A percentile compares a stretch with the other conserved stretches of the same genome.
phyloP scores from a whole-genome alignment of 2,888 invertebrate genomes.

The Callinectes sapidus region DNA sequence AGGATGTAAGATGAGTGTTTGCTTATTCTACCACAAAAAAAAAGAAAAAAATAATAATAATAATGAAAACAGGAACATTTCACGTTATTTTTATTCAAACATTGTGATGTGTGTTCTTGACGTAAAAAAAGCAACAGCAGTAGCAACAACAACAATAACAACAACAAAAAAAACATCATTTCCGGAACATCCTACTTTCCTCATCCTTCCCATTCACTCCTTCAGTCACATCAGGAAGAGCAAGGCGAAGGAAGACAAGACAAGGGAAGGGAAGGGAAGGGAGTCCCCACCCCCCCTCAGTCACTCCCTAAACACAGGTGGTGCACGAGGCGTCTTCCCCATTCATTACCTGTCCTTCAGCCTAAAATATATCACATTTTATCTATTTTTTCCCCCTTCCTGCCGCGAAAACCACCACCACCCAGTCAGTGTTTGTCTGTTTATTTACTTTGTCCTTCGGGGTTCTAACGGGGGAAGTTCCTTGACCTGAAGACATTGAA shows the following conservation, averaged over 20 bases:
- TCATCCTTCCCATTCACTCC: neutral
- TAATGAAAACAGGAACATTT: no score
- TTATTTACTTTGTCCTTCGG: neutral
- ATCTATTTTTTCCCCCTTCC: neutral
- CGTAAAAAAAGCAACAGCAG: neutral
- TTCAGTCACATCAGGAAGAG: neutral
- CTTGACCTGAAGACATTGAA: neutral
- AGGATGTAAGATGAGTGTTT: no score
- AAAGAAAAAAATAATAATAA: no score
- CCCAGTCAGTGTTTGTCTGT: neutral
- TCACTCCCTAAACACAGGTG: neutral
- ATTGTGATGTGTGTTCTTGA: no score
- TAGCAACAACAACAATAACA: neutral
- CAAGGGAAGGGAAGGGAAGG: no score
- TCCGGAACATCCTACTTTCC: no score
- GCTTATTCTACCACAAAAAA: no score
- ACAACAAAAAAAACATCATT: neutral
- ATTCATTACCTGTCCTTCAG: neutral
- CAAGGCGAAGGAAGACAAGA: neutral
- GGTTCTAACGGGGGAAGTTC: neutral
- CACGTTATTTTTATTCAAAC: no score
- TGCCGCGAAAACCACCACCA: neutral
- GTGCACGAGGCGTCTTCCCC: constrained; percentile 15
- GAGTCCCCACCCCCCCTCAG: neutral
- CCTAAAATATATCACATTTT: neutral